Evolutionary conservation across 2,113 vertebrate species (phyloP).

Genomic region (Irena cyanogastra): DNA sequence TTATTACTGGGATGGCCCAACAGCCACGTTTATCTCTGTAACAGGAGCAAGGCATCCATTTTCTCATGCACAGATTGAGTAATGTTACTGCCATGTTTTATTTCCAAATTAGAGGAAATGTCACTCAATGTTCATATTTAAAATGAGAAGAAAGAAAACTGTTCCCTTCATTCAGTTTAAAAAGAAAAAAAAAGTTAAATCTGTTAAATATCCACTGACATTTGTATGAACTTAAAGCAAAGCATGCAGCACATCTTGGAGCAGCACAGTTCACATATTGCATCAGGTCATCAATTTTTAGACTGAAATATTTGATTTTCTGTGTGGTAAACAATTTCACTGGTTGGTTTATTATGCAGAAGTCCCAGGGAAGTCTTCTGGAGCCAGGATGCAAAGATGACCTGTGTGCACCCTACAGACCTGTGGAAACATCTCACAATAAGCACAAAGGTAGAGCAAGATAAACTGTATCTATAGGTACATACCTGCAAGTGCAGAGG

Average conservation of each 20-base stretch:
- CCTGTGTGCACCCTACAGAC: background rate
- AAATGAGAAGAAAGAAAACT: background rate
- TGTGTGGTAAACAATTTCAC: background rate
- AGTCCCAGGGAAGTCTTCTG: background rate
- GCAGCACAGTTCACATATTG: background rate
- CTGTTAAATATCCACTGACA: slow-evolving; percentile 41
- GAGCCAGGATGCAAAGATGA: background rate
- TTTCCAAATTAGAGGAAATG: slow-evolving; percentile 49
- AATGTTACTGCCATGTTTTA: slow-evolving; percentile 35
- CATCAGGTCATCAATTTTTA: background rate
- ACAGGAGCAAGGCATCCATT: background rate
- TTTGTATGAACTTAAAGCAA: slow-evolving; percentile 23
- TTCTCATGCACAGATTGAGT: background rate
- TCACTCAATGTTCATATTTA: slow-evolving; percentile 23
- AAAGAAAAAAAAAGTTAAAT: background rate
- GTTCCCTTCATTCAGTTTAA: background rate
- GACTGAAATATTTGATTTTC: background rate
- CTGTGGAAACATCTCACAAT: background rate
- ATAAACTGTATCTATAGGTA: background rate
- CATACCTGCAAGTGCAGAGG: background rate
- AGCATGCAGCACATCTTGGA: background rate
- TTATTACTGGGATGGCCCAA: background rate
- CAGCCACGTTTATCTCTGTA: background rate
- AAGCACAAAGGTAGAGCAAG: background rate
- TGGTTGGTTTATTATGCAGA: background rate